Base-by-base conservation (phyloP, 2,113 vertebrate species). In the Melanotaenia duboulayi region DNA sequence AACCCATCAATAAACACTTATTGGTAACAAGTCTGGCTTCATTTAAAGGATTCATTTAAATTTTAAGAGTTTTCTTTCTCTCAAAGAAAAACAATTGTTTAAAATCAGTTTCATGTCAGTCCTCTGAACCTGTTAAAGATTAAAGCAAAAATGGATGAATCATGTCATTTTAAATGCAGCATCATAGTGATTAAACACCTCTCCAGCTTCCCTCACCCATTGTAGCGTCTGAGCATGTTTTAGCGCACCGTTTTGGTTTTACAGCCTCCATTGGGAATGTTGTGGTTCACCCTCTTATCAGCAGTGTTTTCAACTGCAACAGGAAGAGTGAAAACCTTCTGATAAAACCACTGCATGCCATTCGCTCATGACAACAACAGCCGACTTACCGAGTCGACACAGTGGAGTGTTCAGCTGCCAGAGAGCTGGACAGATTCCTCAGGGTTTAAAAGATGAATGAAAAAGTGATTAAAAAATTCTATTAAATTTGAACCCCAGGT, bases 201-300 rank as follows among this genome's bases (percentile, higher is more conserved):
- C 16, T 37, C 11, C 19, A 7, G n/a, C 56, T 58, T 58, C 32
- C 28, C n/a, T 58, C 56, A 13, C 11, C 3, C 35, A 58, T 39
- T n/a, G 24, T 17, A 4, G 11, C 11, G 52, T 24, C 22, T 55
- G 25, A 28, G 24, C 13, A 16, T 55, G 23, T 39, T 57, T 20
- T 13, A 22, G 56, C 32, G 4, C 11, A 22, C 17, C 42, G 64
- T 54, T 54, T 52, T 39, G 17, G 20, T 42, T 66, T 55, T n/a
- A 48, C 20, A 23, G 17, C 19, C 52, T 9, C n/a, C 25, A 22
- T 40, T 24, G 25, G 44, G 22, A 35, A 7, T 35, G 52, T 48
- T 49, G 11, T 35, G 25, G 28, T 64, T 64, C 52, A 46, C 39
- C 22, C 12, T 57, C 42, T 68, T 57, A 68, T 68, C 52, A 37